Percentiles rank a stretch among this genome's conserved stretches.
Conservation (phyloP, 2,113 vertebrate species). For the Alexandromys fortis region DNA sequence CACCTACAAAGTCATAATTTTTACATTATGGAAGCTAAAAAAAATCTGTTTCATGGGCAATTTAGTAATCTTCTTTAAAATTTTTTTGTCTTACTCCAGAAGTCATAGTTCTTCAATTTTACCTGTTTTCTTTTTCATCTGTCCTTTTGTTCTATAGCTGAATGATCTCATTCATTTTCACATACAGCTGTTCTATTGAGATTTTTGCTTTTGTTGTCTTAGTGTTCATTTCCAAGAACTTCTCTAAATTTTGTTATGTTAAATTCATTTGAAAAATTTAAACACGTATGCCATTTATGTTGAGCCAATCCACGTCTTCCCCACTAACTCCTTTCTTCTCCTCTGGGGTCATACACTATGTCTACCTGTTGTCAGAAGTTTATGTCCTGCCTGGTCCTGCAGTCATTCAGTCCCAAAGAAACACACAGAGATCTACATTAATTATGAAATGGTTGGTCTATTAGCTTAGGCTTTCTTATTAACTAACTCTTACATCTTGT, state of each 20-base stretch:
- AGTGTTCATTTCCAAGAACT: neutral
- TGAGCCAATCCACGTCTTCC: neutral
- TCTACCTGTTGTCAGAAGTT: neutral
- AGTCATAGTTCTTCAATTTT: conserved; percentile 1
- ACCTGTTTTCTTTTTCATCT: neutral
- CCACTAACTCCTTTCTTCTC: neutral
- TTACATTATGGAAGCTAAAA: neutral
- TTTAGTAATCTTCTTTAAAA: neutral
- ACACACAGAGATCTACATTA: too few species aligned
- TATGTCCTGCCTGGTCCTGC: too few species aligned
- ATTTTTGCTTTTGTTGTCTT: neutral
- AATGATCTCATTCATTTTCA: neutral
- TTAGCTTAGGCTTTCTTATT: too few species aligned
- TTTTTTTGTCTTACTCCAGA: neutral
- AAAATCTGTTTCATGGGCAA: neutral
- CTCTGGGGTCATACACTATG: neutral
- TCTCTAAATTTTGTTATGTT: neutral
- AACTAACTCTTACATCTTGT: too few species aligned
- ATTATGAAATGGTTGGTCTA: too few species aligned
- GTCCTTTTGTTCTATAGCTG: neutral
- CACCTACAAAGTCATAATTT: neutral
- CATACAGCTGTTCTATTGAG: neutral
- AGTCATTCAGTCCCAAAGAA: too few species aligned
- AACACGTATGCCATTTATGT: neutral
- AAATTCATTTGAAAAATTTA: neutral